A percentile compares a stretch with the other conserved stretches of the same genome.
phyloP scores from a whole-genome alignment of 2,113 vertebrate genomes.

The Columba janthina region DNA sequence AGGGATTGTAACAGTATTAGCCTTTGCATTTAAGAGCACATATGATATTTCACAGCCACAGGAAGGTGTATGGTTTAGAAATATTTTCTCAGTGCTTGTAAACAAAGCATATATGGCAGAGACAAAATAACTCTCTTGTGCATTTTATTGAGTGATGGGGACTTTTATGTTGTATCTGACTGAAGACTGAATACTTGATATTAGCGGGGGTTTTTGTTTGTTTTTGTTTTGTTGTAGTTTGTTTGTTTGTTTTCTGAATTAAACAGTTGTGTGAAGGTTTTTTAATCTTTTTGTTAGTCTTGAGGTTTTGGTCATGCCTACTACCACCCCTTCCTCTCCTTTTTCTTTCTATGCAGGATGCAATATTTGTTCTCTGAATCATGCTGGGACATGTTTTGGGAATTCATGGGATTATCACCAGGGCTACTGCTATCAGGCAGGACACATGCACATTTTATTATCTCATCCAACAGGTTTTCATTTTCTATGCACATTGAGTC shows the following conservation, averaged over 20 bases:
- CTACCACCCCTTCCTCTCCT: not conserved
- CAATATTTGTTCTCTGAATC: conserved; percentile 37
- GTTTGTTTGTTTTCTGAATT: not conserved
- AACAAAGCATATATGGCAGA: not conserved
- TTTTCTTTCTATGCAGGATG: not conserved
- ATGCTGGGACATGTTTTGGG: conserved; percentile 48
- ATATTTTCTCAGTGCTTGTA: not conserved
- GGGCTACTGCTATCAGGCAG: conserved; percentile 62
- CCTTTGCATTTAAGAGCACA: not conserved
- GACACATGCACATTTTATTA: conserved; percentile 68
- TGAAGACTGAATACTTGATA: not conserved
- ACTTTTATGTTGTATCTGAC: not conserved
- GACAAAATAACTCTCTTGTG: not conserved
- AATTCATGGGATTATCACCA: conserved; percentile 69
- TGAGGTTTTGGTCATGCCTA: not conserved
- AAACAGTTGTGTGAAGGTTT: not conserved
- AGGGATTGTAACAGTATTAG: not conserved
- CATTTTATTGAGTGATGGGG: not conserved
- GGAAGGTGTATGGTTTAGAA: not conserved
- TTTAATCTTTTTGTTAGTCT: not conserved
- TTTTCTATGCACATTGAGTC: conserved; percentile 53
- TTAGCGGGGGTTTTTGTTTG: not conserved
- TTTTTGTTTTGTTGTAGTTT: not conserved
- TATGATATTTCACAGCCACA: not conserved
- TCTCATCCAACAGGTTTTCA: conserved; percentile 64